Base-by-base conservation (phyloP, 2,797 vertebrate species). In the Chlorospingus flavigularis region DNA sequence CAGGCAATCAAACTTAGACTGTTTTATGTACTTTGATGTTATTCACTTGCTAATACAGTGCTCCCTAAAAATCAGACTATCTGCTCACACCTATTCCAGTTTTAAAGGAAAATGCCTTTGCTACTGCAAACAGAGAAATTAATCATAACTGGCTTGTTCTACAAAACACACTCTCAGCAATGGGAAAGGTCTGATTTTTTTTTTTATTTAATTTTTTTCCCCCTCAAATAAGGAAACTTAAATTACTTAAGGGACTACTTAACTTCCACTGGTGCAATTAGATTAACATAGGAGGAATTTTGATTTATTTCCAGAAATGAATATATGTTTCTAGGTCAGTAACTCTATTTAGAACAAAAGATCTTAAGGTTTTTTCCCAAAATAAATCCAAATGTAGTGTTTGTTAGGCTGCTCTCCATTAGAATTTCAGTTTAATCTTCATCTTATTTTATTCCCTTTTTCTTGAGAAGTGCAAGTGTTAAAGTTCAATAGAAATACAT, bases 201-300 rank as follows among this genome's bases (percentile, higher is more conserved):
- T 57, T 51, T 84, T 51, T 23, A 24, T 48, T 11, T 31, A 61
- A 28, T 33, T 71, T 57, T 57, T 51, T 54, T 15, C 4, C 16
- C 31, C 17, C 31, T 81, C 90, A 87, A 96, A 96, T 92, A 92
- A 93, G 91, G 90, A 92, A 96, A 92, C 92, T 94, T 90, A 97
- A 97, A 97, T 97, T 97, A 95, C 96, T 96, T 97, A 73, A 92
- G 97, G 96, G 97, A 97, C 93, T 97, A 48, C 83, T 97, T 96
- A 94, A 70, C 88, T 96, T 95, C 93, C 96, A 82, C 89, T 92
- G 83, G 90, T 95, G 92, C 82, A 92, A 95, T 95, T 97, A 96
- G 91, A 95, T 97, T 96, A 95, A 95, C 68, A 40, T 61, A 95
- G 86, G 80, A 96, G 75, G 78, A 91, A 92, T 86, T 94, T 90